Evolutionary conservation across 2,888 invertebrate species (phyloP).

Genomic region (Leptogaster cylindrica): DNA sequence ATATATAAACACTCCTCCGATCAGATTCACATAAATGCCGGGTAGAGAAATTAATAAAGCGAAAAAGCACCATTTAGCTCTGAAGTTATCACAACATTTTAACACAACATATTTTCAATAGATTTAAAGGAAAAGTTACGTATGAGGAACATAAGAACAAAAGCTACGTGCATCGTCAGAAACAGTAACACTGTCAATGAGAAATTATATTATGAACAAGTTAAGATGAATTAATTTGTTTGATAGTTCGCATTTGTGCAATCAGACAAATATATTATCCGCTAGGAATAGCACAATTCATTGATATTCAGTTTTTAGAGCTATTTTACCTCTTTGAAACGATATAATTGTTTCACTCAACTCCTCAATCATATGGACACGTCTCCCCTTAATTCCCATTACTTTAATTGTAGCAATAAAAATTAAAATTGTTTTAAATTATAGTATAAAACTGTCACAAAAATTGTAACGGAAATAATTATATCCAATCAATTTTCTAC

Average conservation of each 20-base stretch:
- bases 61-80: too few relatives aligned
- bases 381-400: conserved; percentile 98
- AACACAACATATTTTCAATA: conserved; percentile 7
- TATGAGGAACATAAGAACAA: conserved; percentile 28
- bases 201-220: conserved; percentile 19
- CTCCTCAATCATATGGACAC: conserved; percentile 98
- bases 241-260: background rate
- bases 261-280: background rate
- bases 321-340: conserved; percentile 93
- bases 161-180: conserved; percentile 31
- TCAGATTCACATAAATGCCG: too few relatives aligned
- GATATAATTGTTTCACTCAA: conserved; percentile 98
- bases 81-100: conserved; percentile 7
- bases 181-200: conserved; percentile 13
- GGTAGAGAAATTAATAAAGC: too few relatives aligned
- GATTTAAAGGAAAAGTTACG: background rate
- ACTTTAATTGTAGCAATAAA: conserved; percentile 65
- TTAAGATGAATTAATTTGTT: conserved; percentile 11
- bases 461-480: conserved; percentile 32
- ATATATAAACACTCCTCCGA: too few relatives aligned
- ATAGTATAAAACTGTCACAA: conserved; percentile 1
- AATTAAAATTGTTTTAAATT: conserved; percentile 47
- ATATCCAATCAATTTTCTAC: conserved; percentile 46
- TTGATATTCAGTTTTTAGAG: conserved; percentile 40
- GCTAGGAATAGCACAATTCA: too few relatives aligned